phyloP scores from a whole-genome alignment of 2,888 invertebrate species.

The Lomographa bimaculata region DNA sequence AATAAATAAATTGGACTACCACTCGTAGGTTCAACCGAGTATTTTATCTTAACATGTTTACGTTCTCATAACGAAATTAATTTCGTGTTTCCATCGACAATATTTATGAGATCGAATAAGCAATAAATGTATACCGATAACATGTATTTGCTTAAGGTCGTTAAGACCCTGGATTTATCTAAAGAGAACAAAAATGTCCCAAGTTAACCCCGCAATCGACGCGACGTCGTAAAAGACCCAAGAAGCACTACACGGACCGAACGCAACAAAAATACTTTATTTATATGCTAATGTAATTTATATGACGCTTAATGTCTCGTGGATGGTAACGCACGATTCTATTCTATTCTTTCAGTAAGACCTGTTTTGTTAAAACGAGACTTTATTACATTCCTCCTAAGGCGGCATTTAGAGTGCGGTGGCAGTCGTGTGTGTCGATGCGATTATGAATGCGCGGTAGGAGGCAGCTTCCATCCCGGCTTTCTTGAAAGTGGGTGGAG shows the following conservation, averaged over 20 bases:
- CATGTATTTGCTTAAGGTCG: slow-evolving; percentile 80
- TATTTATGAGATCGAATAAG: slow-evolving; percentile 80
- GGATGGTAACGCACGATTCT: slow-evolving; percentile 82
- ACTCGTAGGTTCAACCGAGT: slow-evolving; percentile 46
- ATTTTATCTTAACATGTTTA: slow-evolving; percentile 56
- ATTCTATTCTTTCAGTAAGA: slow-evolving; percentile 66
- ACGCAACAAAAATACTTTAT: slow-evolving; percentile 82
- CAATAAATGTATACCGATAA: slow-evolving; percentile 80
- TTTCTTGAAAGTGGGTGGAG: slow-evolving; percentile 62
- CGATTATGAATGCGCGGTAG: slow-evolving; percentile 83
- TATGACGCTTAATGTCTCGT: slow-evolving; percentile 83
- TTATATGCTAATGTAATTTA: slow-evolving; percentile 84
- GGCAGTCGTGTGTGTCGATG: slow-evolving; percentile 73
- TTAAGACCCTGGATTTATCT: slow-evolving; percentile 80
- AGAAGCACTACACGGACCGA: slow-evolving; percentile 64
- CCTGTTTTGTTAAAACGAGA: slow-evolving; percentile 41
- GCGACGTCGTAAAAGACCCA: slow-evolving; percentile 76
- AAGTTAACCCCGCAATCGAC: slow-evolving; percentile 65
- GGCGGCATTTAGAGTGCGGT: slow-evolving; percentile 55
- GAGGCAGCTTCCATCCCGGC: slow-evolving; percentile 78
- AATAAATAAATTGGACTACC: slow-evolving; percentile 46
- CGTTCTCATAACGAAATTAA: slow-evolving; percentile 74
- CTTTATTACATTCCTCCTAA: slow-evolving; percentile 54
- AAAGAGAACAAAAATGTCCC: slow-evolving; percentile 80
- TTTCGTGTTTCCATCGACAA: slow-evolving; percentile 74